Conservation (phyloP, 2,888 invertebrate genomes). For the Macrosoma leucophasiata region DNA sequence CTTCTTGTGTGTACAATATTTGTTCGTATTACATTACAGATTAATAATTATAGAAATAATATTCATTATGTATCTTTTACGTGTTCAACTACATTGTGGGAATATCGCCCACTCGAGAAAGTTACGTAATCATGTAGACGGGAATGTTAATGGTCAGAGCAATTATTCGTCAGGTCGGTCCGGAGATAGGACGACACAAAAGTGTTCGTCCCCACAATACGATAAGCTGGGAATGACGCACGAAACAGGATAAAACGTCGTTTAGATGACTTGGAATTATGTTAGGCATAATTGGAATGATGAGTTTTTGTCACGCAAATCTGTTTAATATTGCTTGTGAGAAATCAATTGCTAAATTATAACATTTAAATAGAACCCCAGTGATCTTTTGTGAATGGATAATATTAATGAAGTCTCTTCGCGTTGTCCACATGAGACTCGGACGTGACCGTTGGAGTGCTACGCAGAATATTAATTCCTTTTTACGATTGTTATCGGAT, state of each 20-base stretch:
- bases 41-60: too few relatives aligned
- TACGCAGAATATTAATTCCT: conserved; percentile 50
- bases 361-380: not conserved
- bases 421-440: conserved; percentile 40
- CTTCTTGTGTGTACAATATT: too few relatives aligned
- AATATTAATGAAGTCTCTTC: conserved; percentile 41
- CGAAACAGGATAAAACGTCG: conserved; percentile 8
- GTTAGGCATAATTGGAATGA: not conserved
- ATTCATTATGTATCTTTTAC: too few relatives aligned
- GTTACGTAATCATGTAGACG: conserved; percentile 39
- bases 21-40: too few relatives aligned
- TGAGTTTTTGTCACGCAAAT: conserved; percentile 6
- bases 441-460: conserved; percentile 50
- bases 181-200: conserved; percentile 35
- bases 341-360: conserved; percentile 1
- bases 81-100: too few relatives aligned
- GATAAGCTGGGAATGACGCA: conserved; percentile 11
- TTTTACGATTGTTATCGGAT: conserved; percentile 39
- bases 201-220: conserved; percentile 13
- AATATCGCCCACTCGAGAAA: conserved; percentile 50
- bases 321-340: conserved; percentile 6
- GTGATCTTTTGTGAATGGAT: conserved; percentile 47
- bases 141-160: conserved; percentile 57
- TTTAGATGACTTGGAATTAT: too few relatives aligned
- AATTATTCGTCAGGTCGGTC: conserved; percentile 45